Evolutionary conservation across 2,888 invertebrate species (phyloP), one percentile per base, ranked within the genome.

Genomic region (Sinhomidia bicolor): DNA sequence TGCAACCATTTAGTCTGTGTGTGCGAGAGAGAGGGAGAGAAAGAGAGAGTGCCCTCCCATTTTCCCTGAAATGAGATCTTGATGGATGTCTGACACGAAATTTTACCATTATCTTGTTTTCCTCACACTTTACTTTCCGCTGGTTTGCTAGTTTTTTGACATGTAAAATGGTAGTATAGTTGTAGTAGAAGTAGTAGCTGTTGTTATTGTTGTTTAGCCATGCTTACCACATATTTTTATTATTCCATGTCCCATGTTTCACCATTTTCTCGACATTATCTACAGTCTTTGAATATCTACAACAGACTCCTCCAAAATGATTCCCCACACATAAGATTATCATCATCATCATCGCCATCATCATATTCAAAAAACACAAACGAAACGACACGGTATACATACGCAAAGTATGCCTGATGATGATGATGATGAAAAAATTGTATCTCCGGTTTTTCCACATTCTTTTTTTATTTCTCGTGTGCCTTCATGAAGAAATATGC

Each of bases 11-110:
- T 44, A 44, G 32, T 68, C 36, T 68, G 71, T 47, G 51, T 14
- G n/a, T n/a, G n/a, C n/a, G n/a, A n/a, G n/a, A n/a, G n/a, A n/a
- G n/a, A n/a, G n/a, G n/a, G n/a, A n/a, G n/a, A n/a, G n/a, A n/a
- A n/a, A n/a, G n/a, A n/a, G n/a, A n/a, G n/a, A n/a, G 12, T 60
- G 17, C 14, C 7, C 32, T 20, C n/a, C 17, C 17, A 20, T n/a
- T 10, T 71, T 71, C 17, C 17, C 0, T 41, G 54, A 65, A 81
- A 81, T 81, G 65, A 47, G 47, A 65, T 81, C 65, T 81, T 81
- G 65, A 81, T 81, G 81, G 65, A 81, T 81, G 65, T 81, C 81
- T 65, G 51, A 57, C 81, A 81, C 47, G 81, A 51, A 65, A 81
- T 65, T 81, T 26, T 9, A 81, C 65, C 47, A 81, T 81, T 81